Evolutionary conservation across 2,888 invertebrate species (phyloP).

Genomic region (Sminthurinus aureus): DNA sequence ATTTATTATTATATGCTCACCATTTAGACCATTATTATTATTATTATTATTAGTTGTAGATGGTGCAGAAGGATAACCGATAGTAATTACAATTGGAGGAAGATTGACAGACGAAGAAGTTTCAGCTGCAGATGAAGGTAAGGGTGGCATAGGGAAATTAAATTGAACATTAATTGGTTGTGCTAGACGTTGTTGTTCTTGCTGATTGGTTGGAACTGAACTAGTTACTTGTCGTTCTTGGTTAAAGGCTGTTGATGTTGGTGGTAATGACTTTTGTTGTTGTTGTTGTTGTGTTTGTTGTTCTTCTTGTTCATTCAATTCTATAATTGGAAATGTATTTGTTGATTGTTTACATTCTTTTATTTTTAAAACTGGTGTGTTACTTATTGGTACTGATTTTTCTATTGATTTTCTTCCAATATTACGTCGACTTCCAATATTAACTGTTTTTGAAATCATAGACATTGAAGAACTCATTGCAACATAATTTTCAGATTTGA

Average conservation of each 20-base stretch:
- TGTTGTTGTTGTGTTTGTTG: not conserved
- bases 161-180: constrained; percentile 3
- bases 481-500: too few relatives aligned
- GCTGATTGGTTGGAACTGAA: not conserved
- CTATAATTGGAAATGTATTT: not conserved
- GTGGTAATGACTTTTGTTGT: not conserved
- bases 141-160: constrained; percentile 1
- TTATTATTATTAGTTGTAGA: not conserved
- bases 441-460: not conserved
- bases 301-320: not conserved
- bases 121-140: not conserved
- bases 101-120: too few relatives aligned
- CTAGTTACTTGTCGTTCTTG: not conserved
- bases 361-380: not conserved
- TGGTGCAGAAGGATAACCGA: not conserved
- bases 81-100: not conserved
- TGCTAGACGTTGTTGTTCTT: not conserved
- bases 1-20: not conserved
- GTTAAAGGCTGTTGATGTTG: not conserved
- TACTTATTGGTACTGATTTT: not conserved
- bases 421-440: not conserved
- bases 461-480: not conserved
- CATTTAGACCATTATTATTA: not conserved
- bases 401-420: not conserved
- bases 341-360: not conserved